These are phyloP conservation scores for Bubo bubo DNA, from an alignment of 2,113 vertebrate species.

Conservation along the genomic window DNA sequence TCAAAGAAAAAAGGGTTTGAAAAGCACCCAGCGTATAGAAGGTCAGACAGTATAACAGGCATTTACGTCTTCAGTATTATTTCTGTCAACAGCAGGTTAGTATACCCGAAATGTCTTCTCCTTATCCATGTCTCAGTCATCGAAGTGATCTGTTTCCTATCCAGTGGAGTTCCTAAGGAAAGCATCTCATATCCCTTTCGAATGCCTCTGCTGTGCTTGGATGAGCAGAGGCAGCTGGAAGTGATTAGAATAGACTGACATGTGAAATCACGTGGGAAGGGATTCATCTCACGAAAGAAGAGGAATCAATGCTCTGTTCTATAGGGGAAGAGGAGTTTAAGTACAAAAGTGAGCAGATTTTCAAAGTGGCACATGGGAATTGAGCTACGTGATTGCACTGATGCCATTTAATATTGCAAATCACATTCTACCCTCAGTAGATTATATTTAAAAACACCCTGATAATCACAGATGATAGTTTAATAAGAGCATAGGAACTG, in stretches of 20 bases:
- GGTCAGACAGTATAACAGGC: not conserved
- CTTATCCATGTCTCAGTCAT: not conserved
- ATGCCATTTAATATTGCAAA: conserved; percentile 53
- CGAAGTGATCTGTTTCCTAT: not conserved
- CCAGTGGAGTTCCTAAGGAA: not conserved
- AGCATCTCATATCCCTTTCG: not conserved
- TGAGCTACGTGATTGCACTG: not conserved
- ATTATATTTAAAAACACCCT: conserved; percentile 34
- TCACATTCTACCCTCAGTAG: conserved; percentile 26
- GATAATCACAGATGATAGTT: conserved; percentile 52
- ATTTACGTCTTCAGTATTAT: not conserved
- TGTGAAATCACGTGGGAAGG: conserved; percentile 11
- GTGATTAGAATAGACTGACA: conserved; percentile 39
- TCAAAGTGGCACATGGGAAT: conserved; percentile 7
- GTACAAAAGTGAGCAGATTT: conserved; percentile 57
- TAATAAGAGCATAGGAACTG: not conserved
- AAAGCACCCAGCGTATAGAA: not conserved
- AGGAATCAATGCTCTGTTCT: conserved; percentile 20
- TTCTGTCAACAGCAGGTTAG: not conserved
- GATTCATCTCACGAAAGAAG: not conserved
- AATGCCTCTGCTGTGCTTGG: not conserved
- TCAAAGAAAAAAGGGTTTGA: not conserved
- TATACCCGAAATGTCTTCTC: not conserved
- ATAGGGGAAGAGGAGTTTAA: conserved; percentile 19
- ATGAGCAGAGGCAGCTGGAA: conserved; percentile 38